These are phyloP conservation scores for Notechis scutatus DNA, from an alignment of 2,113 vertebrate species.

Conservation along the genomic window DNA sequence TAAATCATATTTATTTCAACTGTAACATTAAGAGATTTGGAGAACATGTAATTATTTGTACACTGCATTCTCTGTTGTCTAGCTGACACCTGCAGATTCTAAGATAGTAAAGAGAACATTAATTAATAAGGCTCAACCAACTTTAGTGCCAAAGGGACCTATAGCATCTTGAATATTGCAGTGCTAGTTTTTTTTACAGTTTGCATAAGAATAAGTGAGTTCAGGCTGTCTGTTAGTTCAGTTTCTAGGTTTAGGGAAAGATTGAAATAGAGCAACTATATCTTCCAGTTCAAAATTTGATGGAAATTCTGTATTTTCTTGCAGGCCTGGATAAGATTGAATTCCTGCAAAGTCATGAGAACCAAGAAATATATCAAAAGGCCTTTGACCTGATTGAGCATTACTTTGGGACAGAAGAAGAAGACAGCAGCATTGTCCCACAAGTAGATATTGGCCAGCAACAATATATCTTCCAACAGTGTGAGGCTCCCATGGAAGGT, in stretches of 20 bases:
- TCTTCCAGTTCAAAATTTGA: neutral
- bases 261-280: neutral
- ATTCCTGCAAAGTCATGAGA: slow-evolving; percentile 95
- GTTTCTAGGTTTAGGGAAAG: neutral
- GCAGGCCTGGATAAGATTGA: slow-evolving; percentile 96
- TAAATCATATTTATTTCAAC: neutral
- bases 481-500: slow-evolving; percentile 96
- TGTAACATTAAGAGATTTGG: neutral
- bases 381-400: slow-evolving; percentile 97
- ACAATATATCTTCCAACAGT: slow-evolving; percentile 98
- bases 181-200: neutral
- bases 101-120: neutral
- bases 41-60: neutral
- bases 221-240: neutral
- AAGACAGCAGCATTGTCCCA: slow-evolving; percentile 89
- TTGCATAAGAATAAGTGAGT: neutral
- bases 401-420: slow-evolving; percentile 95
- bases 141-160: neutral
- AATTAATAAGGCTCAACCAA: neutral
- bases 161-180: neutral
- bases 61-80: neutral
- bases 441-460: slow-evolving; percentile 96
- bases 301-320: slow-evolving; percentile 27
- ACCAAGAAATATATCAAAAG: slow-evolving; percentile 99
- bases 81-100: neutral